Evolutionary conservation across 2,797 vertebrate genomes (phyloP).

Genomic region (Mormyrops boulengeri): DNA sequence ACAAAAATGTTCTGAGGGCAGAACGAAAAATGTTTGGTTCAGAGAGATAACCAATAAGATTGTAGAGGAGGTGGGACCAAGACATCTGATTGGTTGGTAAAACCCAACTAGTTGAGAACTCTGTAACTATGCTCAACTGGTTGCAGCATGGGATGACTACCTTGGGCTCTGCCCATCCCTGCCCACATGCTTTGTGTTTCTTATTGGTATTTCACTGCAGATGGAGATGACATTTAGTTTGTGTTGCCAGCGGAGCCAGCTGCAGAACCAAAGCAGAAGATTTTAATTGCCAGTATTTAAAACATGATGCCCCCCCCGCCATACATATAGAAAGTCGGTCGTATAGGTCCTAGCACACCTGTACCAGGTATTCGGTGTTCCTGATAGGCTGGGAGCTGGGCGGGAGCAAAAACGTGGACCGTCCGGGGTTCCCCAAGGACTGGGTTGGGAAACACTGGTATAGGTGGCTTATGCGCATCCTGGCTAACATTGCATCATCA

Average conservation of each 20-base stretch:
- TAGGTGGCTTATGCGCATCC: conserved; percentile 28
- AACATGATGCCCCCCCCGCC: conserved; percentile 37
- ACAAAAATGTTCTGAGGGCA: not conserved
- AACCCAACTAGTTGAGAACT: not conserved
- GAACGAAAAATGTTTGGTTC: not conserved
- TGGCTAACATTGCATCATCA: conserved; percentile 26
- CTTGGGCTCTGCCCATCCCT: not conserved
- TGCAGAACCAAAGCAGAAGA: conserved; percentile 31
- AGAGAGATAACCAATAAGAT: not conserved
- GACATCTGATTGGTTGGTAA: not conserved
- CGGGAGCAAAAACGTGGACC: not conserved
- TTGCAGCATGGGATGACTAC: not conserved
- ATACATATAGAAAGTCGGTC: conserved; percentile 36
- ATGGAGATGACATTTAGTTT: conserved; percentile 35
- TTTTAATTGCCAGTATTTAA: conserved; percentile 48
- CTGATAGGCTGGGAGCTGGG: not conserved
- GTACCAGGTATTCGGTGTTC: not conserved
- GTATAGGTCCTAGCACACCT: not conserved
- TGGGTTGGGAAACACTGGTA: not conserved
- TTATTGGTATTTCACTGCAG: conserved; percentile 29
- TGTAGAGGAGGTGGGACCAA: not conserved
- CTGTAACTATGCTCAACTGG: not conserved
- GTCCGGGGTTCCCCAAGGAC: not conserved
- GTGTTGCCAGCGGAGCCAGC: conserved; percentile 40
- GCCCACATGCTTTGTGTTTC: not conserved